phyloP scores from a whole-genome alignment of 2,888 invertebrate species.

The Drosophila borealis region DNA sequence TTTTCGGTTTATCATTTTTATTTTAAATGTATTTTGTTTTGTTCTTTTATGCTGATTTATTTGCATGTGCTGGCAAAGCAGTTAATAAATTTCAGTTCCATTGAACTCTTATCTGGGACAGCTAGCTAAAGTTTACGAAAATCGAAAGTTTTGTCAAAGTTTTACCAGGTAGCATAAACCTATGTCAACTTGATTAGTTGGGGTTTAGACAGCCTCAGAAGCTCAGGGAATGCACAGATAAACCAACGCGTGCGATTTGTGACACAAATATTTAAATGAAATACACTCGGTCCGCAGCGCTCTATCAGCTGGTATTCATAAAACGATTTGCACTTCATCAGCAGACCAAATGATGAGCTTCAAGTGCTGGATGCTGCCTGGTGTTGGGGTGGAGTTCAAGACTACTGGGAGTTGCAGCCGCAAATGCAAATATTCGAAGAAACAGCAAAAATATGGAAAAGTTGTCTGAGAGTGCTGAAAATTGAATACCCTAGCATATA shows the following conservation, averaged over 20 bases:
- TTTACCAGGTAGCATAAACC: constrained; percentile 50
- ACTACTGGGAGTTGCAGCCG: constrained; percentile 23
- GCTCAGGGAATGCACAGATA: constrained; percentile 37
- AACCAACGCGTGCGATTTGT: constrained; percentile 53
- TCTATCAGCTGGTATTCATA: constrained; percentile 34
- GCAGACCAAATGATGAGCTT: constrained; percentile 21
- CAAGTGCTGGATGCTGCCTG: background rate
- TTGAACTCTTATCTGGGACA: constrained; percentile 57
- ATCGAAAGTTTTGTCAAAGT: constrained; percentile 64
- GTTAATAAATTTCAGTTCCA: constrained; percentile 75
- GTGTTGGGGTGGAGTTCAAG: too few relatives aligned
- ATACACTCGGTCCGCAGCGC: constrained; percentile 21
- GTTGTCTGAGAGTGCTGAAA: background rate
- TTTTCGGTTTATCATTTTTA: constrained; percentile 45
- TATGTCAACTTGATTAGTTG: constrained; percentile 76
- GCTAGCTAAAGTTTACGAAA: constrained; percentile 47
- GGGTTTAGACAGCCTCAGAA: constrained; percentile 47
- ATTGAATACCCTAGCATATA: background rate
- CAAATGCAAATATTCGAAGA: constrained; percentile 72
- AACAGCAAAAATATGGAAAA: constrained; percentile 30
- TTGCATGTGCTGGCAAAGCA: constrained; percentile 61
- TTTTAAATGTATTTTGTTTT: constrained; percentile 5
- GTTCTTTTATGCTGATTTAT: constrained; percentile 63
- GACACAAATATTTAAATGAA: constrained; percentile 55
- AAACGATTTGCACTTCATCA: constrained; percentile 58